Percentiles rank a stretch among this genome's conserved stretches.
Evolutionary conservation across 2,113 vertebrate genomes (phyloP).

Genomic region (Leucopsar rothschildi): DNA sequence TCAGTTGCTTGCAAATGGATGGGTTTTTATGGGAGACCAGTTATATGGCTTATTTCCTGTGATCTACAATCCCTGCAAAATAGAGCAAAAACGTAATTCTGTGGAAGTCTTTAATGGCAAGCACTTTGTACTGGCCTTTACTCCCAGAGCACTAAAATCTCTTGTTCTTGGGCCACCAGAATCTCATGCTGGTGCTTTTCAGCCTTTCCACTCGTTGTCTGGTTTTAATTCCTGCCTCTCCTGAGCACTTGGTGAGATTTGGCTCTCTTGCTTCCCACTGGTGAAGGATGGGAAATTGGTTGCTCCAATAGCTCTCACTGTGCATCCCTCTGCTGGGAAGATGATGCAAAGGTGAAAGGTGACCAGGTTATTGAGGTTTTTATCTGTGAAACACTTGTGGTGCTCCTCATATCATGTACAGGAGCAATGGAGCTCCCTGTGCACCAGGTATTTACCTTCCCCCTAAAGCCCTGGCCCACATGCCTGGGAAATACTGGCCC

Average conservation of each 20-base stretch:
- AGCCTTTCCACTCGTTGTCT: background rate
- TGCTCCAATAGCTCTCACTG: background rate
- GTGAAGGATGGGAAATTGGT: background rate
- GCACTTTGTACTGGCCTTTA: background rate
- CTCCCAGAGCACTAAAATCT: background rate
- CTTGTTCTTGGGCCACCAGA: background rate
- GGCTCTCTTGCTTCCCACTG: background rate
- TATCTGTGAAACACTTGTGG: background rate
- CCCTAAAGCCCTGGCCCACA: accelerated
- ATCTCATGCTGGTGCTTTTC: background rate
- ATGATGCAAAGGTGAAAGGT: background rate
- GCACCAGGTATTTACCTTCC: accelerated
- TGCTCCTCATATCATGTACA: background rate
- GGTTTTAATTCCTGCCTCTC: background rate
- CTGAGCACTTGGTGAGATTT: background rate
- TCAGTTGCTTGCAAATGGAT: background rate
- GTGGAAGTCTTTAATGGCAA: background rate
- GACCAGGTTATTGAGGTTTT: background rate
- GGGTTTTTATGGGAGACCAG: background rate
- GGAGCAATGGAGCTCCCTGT: background rate
- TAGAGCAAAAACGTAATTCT: background rate
- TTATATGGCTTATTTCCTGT: background rate
- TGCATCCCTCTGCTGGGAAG: accelerated
- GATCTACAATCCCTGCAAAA: background rate
- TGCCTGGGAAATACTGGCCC: background rate